phyloP scores from a whole-genome alignment of 2,888 invertebrate species.

The Synanthedon myopaeformis region DNA sequence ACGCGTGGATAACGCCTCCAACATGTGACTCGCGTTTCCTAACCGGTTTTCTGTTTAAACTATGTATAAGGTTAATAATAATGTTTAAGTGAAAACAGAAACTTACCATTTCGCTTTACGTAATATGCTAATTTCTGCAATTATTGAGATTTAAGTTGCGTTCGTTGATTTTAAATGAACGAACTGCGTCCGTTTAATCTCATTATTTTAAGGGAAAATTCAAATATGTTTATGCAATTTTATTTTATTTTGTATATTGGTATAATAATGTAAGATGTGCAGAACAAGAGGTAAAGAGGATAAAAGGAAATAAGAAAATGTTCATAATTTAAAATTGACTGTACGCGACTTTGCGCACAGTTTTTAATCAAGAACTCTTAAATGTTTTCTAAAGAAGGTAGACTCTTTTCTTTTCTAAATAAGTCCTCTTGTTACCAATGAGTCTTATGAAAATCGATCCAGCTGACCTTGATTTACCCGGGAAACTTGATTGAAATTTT shows the following conservation, averaged over 20 bases:
- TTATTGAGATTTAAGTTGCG: not conserved
- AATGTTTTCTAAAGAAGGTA: too few species aligned
- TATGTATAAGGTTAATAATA: not conserved
- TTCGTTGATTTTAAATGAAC: not conserved
- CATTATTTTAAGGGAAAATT: not conserved
- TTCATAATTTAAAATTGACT: too few species aligned
- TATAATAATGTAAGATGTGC: too few species aligned
- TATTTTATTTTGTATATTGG: not conserved
- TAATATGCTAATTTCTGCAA: not conserved
- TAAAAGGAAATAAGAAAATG: too few species aligned
- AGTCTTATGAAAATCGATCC: too few species aligned
- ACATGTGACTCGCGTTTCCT: conserved; percentile 1
- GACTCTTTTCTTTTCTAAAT: too few species aligned
- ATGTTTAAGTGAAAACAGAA: not conserved
- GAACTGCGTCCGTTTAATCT: not conserved
- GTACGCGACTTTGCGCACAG: too few species aligned
- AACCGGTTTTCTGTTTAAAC: conserved; percentile 16
- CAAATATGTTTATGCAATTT: not conserved
- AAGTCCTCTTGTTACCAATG: too few species aligned
- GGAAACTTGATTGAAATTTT: too few species aligned
- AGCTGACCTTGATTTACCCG: too few species aligned
- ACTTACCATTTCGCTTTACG: not conserved
- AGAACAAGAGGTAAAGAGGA: too few species aligned
- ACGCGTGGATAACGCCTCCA: not conserved
- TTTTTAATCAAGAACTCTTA: too few species aligned